These are phyloP conservation scores for Austrofundulus limnaeus DNA, from an alignment of 2,113 vertebrate genomes.

Conservation along the genomic window DNA sequence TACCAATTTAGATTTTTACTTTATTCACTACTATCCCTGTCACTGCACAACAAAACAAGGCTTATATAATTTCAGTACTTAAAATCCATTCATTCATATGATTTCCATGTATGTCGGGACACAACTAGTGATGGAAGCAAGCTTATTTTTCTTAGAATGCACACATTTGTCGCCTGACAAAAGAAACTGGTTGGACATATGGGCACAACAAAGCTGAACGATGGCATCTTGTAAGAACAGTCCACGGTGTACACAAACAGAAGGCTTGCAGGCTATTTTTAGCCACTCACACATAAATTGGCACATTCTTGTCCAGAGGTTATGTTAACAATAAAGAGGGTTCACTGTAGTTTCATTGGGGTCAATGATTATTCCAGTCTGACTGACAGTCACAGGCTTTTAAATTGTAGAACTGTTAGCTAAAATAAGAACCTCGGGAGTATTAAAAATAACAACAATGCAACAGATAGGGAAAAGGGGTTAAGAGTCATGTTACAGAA, in stretches of 20 bases:
- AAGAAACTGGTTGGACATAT: constrained; percentile 45
- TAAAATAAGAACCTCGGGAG: constrained; percentile 3
- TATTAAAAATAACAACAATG: neutral
- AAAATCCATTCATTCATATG: neutral
- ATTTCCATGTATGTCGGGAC: neutral
- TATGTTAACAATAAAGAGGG: constrained; percentile 2
- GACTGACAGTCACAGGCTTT: no score
- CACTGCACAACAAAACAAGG: constrained; percentile 9
- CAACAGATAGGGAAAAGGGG: neutral
- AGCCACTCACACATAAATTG: constrained; percentile 3
- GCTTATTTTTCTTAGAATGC: constrained; percentile 20
- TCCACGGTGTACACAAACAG: neutral
- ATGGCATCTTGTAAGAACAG: constrained; percentile 19
- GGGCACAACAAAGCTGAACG: constrained; percentile 2
- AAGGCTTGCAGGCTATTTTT: constrained; percentile 26
- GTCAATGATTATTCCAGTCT: no score
- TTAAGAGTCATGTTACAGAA: neutral
- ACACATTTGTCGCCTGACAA: constrained; percentile 17
- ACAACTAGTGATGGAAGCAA: neutral
- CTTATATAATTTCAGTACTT: neutral
- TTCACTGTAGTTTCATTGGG: constrained; percentile 1
- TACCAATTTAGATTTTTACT: neutral
- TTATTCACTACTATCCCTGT: neutral
- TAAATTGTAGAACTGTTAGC: neutral
- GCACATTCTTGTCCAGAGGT: neutral